These are phyloP conservation scores for Drosophila anomalipes DNA, from an alignment of 2,888 invertebrate genomes.

Conservation along the genomic window DNA sequence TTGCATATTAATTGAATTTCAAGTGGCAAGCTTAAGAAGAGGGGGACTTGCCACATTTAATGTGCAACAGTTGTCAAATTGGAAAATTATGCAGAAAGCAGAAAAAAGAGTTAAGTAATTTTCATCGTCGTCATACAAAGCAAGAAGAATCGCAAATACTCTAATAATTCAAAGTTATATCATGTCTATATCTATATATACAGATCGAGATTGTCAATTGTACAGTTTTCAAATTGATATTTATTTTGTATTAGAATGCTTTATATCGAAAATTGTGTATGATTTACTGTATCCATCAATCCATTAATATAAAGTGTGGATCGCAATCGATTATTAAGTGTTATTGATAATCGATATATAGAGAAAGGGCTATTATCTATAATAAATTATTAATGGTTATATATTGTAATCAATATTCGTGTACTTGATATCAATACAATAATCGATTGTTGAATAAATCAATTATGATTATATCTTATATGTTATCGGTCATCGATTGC, in stretches of 20 bases:
- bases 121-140: constrained; percentile 61
- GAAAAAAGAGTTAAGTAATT: constrained; percentile 36
- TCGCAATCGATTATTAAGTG: background rate
- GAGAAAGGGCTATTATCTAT: rapidly evolving
- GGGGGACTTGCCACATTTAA: constrained; percentile 49
- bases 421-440: background rate
- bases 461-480: rapidly evolving
- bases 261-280: rapidly evolving
- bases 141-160: constrained; percentile 1
- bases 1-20: constrained; percentile 60
- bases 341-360: background rate
- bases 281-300: background rate
- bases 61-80: constrained; percentile 70
- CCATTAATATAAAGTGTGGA: background rate
- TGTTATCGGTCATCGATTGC: background rate
- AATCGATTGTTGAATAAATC: background rate
- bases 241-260: background rate
- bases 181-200: background rate
- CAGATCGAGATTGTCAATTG: background rate
- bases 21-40: constrained; percentile 39
- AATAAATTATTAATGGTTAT: background rate
- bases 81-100: constrained; percentile 63
- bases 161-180: background rate
- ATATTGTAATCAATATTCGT: background rate
- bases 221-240: background rate